These are phyloP conservation scores for Thamnaconus septentrionalis DNA, from an alignment of 2,113 vertebrate genomes.

Conservation along the genomic window DNA sequence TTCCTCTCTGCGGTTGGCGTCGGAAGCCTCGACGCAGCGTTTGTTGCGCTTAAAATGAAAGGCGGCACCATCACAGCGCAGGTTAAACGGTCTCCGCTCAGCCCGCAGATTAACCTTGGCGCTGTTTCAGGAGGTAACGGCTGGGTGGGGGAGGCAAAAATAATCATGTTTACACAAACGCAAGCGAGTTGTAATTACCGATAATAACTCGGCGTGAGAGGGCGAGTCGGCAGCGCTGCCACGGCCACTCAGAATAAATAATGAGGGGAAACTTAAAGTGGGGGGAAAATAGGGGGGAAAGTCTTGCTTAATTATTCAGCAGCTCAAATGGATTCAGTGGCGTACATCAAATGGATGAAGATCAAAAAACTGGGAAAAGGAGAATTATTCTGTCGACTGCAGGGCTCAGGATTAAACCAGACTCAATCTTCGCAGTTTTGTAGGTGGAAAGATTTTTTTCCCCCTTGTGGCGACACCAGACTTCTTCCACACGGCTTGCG, in stretches of 20 bases:
- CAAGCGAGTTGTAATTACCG: background rate
- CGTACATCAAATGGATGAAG: conserved; percentile 46
- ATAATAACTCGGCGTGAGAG: conserved; percentile 29
- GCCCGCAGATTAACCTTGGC: no score
- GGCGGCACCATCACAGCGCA: no score
- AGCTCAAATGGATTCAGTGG: conserved; percentile 59
- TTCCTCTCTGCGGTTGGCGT: no score
- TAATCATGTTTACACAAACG: no score
- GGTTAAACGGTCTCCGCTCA: no score
- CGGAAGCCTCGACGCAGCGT: no score
- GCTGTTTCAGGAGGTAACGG: no score
- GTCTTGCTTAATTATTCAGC: conserved; percentile 69
- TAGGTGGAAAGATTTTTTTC: no score
- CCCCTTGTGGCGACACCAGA: no score
- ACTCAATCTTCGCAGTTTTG: background rate
- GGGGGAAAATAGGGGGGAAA: conserved; percentile 33
- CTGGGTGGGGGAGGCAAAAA: no score
- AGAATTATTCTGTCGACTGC: conserved; percentile 12
- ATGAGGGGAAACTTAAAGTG: conserved; percentile 12
- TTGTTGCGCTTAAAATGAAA: no score
- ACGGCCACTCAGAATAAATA: conserved; percentile 60
- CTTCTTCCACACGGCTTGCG: no score
- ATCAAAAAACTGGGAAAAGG: conserved; percentile 18
- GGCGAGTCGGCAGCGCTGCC: conserved; percentile 24
- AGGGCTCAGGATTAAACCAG: background rate